Base-by-base conservation (phyloP, 2,797 vertebrate genomes). In the Odontamblyopus rebecca region DNA sequence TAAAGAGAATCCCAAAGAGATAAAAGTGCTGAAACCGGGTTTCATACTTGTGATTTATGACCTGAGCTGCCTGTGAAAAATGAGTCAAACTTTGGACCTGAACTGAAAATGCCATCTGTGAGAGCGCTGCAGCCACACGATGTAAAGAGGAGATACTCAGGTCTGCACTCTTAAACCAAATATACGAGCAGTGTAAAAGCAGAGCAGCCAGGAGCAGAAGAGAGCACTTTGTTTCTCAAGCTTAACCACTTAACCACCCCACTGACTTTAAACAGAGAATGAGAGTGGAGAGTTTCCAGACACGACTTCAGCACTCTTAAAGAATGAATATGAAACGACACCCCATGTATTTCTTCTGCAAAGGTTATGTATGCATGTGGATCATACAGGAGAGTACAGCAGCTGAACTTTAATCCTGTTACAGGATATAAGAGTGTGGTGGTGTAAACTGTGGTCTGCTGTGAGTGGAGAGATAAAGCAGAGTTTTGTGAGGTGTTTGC, bases 21-120 rank as follows among this genome's bases (percentile, higher is more conserved):
- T 44, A 50, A 68, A 76, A 76, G 23, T 73, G 71, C 79, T 67
- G 75, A 78, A 30, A 60, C 79, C 38, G 73, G 72, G 29, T 64
- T 78, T 75, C 35, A 7, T 15, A 29, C 72, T 72, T 12, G 54
- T 77, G 74, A 79, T 83, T 77, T 75, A 85, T 30, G 51, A 57
- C 44, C 63, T 26, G 57, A 69, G 62, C 27, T 35, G 4, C 54
- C 69, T 63, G 35, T 29, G 50, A 68, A 66, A 44, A 16, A 23
- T 4, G 6, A n/a, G 23, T 9, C 38, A 68, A 56, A 57, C 67
- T 51, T 72, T 67, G 48, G 9, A 66, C 61, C 30, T 79, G 71
- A 81, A 79, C 74, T 72, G 44, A 72, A 81, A 80, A 74, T 59
- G 75, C 69, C 72, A 71, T 51, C 71, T 74, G 76, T 77, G 77